phyloP scores from a whole-genome alignment of 2,888 invertebrate species.

The Endomychus coccineus region DNA sequence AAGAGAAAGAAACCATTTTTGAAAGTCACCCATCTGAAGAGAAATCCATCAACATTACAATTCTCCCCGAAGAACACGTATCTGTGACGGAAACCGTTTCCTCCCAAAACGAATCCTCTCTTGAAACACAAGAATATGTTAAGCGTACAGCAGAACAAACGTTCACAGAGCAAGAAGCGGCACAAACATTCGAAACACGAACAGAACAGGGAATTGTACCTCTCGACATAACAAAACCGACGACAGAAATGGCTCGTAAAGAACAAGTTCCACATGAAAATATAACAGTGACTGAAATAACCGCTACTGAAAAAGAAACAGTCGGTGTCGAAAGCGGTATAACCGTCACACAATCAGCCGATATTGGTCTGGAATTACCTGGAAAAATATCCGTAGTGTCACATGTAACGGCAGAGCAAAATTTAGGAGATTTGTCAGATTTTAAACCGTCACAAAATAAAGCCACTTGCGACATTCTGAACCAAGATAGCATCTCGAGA shows the following conservation, averaged over 20 bases:
- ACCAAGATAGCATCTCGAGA: conserved; percentile 4
- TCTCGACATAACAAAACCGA: conserved; percentile 14
- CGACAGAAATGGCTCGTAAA: conserved; percentile 21
- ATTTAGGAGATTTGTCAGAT: conserved; percentile 8
- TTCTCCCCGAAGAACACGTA: conserved; percentile 41
- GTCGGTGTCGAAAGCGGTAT: conserved; percentile 15
- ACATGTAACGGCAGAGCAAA: conserved; percentile 7
- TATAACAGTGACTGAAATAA: conserved; percentile 29
- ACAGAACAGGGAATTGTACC: conserved; percentile 7
- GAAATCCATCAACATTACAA: conserved; percentile 42
- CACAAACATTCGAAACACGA: conserved; percentile 28
- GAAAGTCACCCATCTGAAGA: conserved; percentile 32
- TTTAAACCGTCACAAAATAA: conserved; percentile 12
- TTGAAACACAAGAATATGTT: conserved; percentile 38
- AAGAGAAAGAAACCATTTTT: conserved; percentile 43
- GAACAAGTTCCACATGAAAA: conserved; percentile 21
- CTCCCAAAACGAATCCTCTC: conserved; percentile 34
- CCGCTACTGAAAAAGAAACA: conserved; percentile 32
- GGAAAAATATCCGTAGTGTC: conserved; percentile 3
- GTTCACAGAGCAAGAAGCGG: conserved; percentile 34
- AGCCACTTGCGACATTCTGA: conserved; percentile 21
- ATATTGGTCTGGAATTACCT: conserved; percentile 2
- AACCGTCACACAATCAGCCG: conserved; percentile 9
- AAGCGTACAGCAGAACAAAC: conserved; percentile 26
- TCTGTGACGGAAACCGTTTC: conserved; percentile 39